Conservation (phyloP, 1,140 invertebrate genomes). For the Grapholita molesta region DNA sequence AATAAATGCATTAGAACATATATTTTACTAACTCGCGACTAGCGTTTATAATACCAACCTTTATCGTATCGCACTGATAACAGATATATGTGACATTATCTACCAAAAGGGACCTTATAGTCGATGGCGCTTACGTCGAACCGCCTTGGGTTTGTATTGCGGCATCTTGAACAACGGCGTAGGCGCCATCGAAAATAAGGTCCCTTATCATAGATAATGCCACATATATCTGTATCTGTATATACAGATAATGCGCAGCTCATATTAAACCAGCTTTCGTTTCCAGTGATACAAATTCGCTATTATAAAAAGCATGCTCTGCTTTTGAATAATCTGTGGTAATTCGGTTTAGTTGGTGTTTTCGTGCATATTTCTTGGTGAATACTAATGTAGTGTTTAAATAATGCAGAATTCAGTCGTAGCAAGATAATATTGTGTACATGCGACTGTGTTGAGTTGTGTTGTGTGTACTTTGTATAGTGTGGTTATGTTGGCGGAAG, state of each 20-base stretch:
- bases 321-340: no score
- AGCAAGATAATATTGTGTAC: not conserved
- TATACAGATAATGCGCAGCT: not conserved
- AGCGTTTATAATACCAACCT: not conserved
- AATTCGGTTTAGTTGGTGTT: no score
- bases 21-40: not conserved
- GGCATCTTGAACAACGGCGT: no score
- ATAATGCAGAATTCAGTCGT: not conserved
- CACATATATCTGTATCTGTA: no score
- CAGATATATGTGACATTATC: no score
- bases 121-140: no score
- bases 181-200: no score
- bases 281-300: not conserved
- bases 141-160: no score
- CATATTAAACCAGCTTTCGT: not conserved
- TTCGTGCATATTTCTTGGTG: not conserved
- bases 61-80: constrained; percentile 11
- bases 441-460: not conserved
- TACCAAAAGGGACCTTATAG: no score
- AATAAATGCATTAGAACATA: not conserved
- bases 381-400: not conserved
- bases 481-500: constrained; percentile 8
- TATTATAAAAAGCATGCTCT: no score
- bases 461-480: not conserved
- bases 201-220: no score